phyloP scores from a whole-genome alignment of 2,888 invertebrate genomes.

The Troides oblongomaculatus region DNA sequence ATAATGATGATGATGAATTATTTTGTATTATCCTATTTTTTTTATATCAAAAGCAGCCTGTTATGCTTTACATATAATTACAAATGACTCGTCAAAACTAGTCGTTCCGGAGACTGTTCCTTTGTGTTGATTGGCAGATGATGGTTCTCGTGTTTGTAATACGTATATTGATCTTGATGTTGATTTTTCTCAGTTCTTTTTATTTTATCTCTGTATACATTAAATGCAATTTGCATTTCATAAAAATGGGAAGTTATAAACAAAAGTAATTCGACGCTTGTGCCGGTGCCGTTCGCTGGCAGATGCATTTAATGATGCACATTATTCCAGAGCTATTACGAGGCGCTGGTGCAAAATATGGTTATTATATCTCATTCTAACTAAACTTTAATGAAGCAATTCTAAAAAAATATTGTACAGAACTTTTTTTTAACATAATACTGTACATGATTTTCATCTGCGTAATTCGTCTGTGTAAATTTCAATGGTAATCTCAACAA shows the following conservation, averaged over 20 bases:
- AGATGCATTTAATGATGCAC: constrained; percentile 21
- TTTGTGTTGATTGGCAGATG: no score
- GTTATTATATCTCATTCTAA: not conserved
- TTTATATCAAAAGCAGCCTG: not conserved
- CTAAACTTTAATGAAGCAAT: not conserved
- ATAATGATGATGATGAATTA: no score
- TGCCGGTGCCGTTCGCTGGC: not conserved
- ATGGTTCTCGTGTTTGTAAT: no score
- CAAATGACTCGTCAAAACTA: not conserved
- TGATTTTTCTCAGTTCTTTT: no score
- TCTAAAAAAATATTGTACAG: not conserved
- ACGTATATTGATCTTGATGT: no score
- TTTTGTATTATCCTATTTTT: no score
- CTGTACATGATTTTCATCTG: not conserved
- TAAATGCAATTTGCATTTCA: not conserved
- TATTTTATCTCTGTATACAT: not conserved
- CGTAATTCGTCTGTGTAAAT: not conserved
- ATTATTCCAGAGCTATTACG: constrained; percentile 13
- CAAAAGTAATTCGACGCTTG: not conserved
- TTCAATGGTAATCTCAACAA: not conserved
- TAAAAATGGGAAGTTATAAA: not conserved
- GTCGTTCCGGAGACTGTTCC: no score
- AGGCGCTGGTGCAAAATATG: constrained; percentile 1
- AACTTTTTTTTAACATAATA: not conserved
- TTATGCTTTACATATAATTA: not conserved